These are phyloP conservation scores for Calycopis cecrops DNA, from an alignment of 1,140 invertebrate species.

Conservation along the genomic window DNA sequence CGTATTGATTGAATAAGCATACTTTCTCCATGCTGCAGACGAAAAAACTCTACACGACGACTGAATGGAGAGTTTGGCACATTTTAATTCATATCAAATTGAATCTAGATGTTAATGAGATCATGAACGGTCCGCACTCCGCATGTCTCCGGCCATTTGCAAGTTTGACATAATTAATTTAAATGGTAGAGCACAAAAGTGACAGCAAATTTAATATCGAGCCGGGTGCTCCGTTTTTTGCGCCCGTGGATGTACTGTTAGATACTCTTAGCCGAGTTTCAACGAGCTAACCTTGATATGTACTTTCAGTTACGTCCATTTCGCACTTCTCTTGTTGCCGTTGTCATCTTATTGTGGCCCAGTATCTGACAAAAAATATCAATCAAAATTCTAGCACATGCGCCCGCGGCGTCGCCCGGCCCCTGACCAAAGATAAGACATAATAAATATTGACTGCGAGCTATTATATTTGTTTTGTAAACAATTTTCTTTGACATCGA, in stretches of 20 bases:
- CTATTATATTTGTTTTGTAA: too few species aligned
- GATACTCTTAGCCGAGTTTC: constrained; percentile 71
- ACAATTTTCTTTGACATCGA: too few species aligned
- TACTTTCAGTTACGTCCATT: constrained; percentile 71
- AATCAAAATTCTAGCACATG: constrained; percentile 74
- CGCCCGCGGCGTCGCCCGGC: constrained; percentile 55
- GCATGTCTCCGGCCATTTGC: constrained; percentile 48
- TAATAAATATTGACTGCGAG: too few species aligned
- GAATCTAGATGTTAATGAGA: constrained; percentile 44
- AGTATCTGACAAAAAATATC: constrained; percentile 72
- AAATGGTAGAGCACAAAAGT: constrained; percentile 56
- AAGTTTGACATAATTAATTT: constrained; percentile 60
- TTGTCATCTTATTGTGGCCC: constrained; percentile 69
- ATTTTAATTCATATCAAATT: constrained; percentile 48
- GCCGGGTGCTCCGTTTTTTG: constrained; percentile 56
- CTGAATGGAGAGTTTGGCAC: constrained; percentile 27
- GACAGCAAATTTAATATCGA: constrained; percentile 45
- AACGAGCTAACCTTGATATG: constrained; percentile 65
- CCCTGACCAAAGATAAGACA: constrained; percentile 16
- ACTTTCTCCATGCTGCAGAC: constrained; percentile 32
- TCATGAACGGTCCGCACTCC: constrained; percentile 32
- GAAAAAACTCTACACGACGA: not conserved
- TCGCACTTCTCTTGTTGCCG: constrained; percentile 68
- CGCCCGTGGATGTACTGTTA: constrained; percentile 54
- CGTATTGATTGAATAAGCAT: constrained; percentile 10